Evolutionary conservation across 2,888 invertebrate species (phyloP).

Genomic region (Encarsia formosa): DNA sequence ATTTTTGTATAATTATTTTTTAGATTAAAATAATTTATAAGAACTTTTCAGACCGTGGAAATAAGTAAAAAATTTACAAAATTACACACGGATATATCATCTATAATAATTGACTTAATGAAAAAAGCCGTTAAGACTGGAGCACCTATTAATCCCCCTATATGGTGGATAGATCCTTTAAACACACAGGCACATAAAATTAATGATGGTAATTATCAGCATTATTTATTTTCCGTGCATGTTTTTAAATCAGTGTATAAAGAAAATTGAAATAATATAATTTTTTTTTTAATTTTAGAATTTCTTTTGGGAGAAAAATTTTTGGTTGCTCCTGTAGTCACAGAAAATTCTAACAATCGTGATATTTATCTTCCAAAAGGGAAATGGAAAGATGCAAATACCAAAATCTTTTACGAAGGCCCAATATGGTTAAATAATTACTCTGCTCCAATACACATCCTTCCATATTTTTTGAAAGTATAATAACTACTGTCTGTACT

Average conservation of each 20-base stretch:
- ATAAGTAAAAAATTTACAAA: conserved; percentile 64
- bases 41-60: conserved; percentile 54
- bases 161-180: conserved; percentile 79
- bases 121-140: conserved; percentile 59
- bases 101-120: conserved; percentile 64
- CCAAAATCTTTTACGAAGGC: conserved; percentile 53
- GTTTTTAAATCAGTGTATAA: too few species aligned
- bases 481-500: too few species aligned
- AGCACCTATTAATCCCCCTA: conserved; percentile 71
- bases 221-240: conserved; percentile 7
- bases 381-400: conserved; percentile 62
- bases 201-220: conserved; percentile 47
- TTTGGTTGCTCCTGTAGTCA: conserved; percentile 73
- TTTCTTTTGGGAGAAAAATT: conserved; percentile 74
- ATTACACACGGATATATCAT: conserved; percentile 60
- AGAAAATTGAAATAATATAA: too few species aligned
- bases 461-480: conserved; percentile 63
- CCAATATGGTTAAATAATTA: conserved; percentile 62
- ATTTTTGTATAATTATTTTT: neutral
- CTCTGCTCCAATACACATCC: conserved; percentile 62
- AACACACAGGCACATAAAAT: conserved; percentile 58
- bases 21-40: neutral
- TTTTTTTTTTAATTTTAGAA: too few species aligned
- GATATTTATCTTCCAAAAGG: conserved; percentile 75
- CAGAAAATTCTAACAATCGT: conserved; percentile 58